Conservation (phyloP, 2,113 vertebrate species). For the Mesitornis unicolor region DNA sequence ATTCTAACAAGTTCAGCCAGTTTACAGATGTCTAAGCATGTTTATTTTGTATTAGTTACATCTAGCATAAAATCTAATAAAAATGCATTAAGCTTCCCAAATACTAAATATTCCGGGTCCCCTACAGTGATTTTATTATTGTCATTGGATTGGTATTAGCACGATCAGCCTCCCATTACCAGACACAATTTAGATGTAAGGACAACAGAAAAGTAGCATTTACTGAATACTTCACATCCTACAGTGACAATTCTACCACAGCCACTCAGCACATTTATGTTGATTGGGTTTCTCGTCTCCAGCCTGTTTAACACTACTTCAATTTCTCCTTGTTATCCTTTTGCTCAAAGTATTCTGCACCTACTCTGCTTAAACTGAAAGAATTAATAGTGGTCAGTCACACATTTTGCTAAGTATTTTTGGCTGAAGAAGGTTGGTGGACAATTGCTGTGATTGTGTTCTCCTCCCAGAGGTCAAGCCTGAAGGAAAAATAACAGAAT, state of each 20-base stretch:
- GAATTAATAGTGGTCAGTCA: fast-evolving
- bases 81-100: neutral
- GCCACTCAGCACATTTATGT: neutral
- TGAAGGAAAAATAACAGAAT: neutral
- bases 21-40: neutral
- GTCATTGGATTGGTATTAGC: neutral
- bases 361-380: neutral
- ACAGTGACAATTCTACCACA: neutral
- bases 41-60: neutral
- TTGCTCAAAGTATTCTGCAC: neutral
- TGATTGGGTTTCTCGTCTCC: neutral
- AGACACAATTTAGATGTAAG: neutral
- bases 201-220: neutral
- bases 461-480: neutral
- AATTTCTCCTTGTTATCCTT: neutral
- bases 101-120: neutral
- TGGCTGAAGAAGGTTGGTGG: neutral
- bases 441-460: neutral
- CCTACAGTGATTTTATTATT: neutral
- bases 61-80: neutral
- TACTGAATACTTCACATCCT: neutral
- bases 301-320: neutral
- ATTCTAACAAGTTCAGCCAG: neutral
- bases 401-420: neutral
- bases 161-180: neutral